Conservation (phyloP, 2,113 vertebrate species). For the Plecturocebus donacophilus region DNA sequence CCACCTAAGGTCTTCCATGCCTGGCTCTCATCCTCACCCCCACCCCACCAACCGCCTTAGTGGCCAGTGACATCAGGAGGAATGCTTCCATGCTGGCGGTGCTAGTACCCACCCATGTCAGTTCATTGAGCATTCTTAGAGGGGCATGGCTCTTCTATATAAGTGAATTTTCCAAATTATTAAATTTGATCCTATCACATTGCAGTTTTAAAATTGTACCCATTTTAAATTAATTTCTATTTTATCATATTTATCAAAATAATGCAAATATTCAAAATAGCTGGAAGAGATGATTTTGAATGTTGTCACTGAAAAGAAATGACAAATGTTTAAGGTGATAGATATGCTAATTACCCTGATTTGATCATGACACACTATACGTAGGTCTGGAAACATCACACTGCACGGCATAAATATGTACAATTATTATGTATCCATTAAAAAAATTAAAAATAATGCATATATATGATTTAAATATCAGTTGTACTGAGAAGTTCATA, state of each 20-base stretch:
- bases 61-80: neutral
- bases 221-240: neutral
- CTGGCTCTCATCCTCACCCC: neutral
- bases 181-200: neutral
- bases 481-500: neutral
- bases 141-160: neutral
- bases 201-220: neutral
- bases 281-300: neutral
- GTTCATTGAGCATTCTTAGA: neutral
- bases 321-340: neutral
- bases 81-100: neutral
- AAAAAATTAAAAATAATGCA: neutral
- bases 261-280: neutral
- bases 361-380: neutral
- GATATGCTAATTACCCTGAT: neutral
- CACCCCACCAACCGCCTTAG: neutral
- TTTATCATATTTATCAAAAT: neutral
- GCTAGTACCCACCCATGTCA: too few relatives aligned
- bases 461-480: neutral
- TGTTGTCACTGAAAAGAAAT: neutral
- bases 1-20: neutral
- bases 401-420: neutral
- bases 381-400: neutral
- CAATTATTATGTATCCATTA: neutral
- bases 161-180: conserved; percentile 24